Conservation (phyloP, 2,113 vertebrate species). For the Todiramphus saurophagus region DNA sequence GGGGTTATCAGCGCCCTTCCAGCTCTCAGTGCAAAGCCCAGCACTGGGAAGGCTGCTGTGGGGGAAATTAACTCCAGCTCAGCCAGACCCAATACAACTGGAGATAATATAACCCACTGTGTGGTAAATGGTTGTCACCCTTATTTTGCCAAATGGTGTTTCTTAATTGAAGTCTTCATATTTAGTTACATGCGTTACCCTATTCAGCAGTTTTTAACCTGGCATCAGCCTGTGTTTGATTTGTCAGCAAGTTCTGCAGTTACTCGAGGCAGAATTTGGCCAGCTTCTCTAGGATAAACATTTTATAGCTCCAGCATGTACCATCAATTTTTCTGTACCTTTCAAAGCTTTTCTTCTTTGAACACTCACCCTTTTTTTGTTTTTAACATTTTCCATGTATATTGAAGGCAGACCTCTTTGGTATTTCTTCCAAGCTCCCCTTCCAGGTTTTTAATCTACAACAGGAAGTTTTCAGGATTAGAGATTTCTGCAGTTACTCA, state of each 20-base stretch:
- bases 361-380: neutral
- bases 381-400: neutral
- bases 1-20: too few species aligned
- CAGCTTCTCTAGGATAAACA: neutral
- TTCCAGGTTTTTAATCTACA: neutral
- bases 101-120: fast-evolving
- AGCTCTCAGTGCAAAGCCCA: too few species aligned
- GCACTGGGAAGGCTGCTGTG: too few species aligned
- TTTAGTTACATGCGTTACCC: neutral
- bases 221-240: neutral
- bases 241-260: neutral
- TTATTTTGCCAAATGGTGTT: neutral
- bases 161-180: neutral
- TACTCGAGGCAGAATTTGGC: neutral
- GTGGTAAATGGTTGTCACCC: neutral
- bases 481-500: neutral
- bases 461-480: neutral
- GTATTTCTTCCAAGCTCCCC: neutral
- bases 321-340: neutral
- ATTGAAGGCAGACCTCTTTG: neutral
- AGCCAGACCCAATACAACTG: neutral
- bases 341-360: neutral
- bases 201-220: neutral
- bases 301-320: too few species aligned
- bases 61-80: too few species aligned